Percentiles rank a stretch among this genome's conserved stretches.
Conservation (phyloP, 2,113 vertebrate genomes). For the Phaethornis superciliosus region DNA sequence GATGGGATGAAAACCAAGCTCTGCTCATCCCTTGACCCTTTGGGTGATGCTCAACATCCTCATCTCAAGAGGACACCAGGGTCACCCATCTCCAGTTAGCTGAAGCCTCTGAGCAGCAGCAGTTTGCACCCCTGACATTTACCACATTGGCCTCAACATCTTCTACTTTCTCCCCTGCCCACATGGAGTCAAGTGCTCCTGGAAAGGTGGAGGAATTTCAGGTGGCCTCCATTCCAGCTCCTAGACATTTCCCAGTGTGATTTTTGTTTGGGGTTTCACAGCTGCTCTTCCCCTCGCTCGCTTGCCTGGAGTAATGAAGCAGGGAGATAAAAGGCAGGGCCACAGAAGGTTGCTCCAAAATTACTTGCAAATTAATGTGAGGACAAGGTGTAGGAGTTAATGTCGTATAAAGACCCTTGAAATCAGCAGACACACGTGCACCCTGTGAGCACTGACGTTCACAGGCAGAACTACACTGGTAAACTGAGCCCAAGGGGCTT, state of each 20-base stretch:
- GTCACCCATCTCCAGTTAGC: background rate
- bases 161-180: background rate
- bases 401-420: slow-evolving; percentile 61
- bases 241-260: background rate
- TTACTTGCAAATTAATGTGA: slow-evolving; percentile 59
- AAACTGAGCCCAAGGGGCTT: slow-evolving; percentile 75
- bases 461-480: slow-evolving; percentile 68
- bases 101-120: background rate
- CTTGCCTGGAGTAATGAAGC: background rate
- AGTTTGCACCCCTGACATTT: accelerated
- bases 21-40: background rate
- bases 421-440: background rate
- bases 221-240: background rate
- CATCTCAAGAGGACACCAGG: accelerated
- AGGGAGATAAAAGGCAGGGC: slow-evolving; percentile 41
- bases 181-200: background rate
- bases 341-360: slow-evolving; percentile 45
- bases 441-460: slow-evolving; percentile 42
- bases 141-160: background rate
- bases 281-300: background rate
- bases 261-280: background rate
- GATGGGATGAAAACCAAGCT: background rate
- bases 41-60: accelerated
- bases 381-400: slow-evolving; percentile 63
- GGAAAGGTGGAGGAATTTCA: background rate